Base-by-base conservation (phyloP, 1,140 invertebrate species). In the Apis florea region DNA sequence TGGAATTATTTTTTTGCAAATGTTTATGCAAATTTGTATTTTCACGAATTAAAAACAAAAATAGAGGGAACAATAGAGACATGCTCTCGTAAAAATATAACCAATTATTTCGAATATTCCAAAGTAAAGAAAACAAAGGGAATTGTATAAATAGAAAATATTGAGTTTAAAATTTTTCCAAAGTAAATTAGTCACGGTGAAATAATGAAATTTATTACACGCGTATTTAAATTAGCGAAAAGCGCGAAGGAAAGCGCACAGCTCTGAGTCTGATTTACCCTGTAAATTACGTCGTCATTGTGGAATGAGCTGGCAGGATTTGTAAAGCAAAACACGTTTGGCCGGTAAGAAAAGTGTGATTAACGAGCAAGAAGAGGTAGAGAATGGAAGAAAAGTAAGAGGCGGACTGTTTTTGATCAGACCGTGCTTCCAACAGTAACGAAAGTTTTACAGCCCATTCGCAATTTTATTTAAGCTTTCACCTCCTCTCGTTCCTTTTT, bases 301-400 rank as follows among this genome's bases (percentile, higher is more conserved):
- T n/a, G 15, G 47, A 49, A 71, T 17, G 58, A 47, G 77, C 24
- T n/a, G 4, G 47, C 6, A 26, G 40, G n/a, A 40, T 49, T 24
- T 73, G 78, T 31, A 63, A 47, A 51, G 67, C 67, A 70, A 66
- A 74, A 66, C 70, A 51, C 12, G 59, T 12, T 21, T 24, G 24
- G 24, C 1, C 31, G 40, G 61, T 51, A 80, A 80, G 78, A 80
- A 80, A 74, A 80, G 70, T 74, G 71, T 74, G 71, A 80, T 80
- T 80, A 80, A 80, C 70, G 59, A 80, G 78, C 77, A 79, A 79
- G 77, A 71, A 79, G 53, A 21, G 10, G 19, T 24, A 15, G 5
- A 40, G 8, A 26, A 56, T 4, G 4, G 51, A 9, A 51, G 17
- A 80, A 40, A 40, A 74, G 61, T 80, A 40, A n/a, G 70, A 80